Percentiles rank a stretch among this genome's conserved stretches.
phyloP scores from a whole-genome alignment of 2,797 vertebrate species.

The Apogon talboti region DNA sequence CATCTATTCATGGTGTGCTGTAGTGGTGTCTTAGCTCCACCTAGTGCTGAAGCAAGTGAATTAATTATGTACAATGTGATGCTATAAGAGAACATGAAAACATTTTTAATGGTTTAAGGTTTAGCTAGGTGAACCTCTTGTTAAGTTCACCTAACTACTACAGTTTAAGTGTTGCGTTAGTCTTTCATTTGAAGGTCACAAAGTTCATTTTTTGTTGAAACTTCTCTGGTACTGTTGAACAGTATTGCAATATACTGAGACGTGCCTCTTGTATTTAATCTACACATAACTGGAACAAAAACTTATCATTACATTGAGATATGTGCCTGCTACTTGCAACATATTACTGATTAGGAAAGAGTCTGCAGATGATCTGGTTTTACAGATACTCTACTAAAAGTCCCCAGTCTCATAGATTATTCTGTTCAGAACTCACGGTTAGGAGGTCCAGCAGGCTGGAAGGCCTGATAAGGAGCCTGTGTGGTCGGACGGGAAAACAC shows the following conservation, averaged over 20 bases:
- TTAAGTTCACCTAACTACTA: no score
- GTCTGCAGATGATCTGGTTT: neutral
- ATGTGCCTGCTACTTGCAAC: neutral
- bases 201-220: neutral
- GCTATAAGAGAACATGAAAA: neutral
- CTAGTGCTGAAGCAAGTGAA: conserved; percentile 63
- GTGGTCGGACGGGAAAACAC: conserved; percentile 94
- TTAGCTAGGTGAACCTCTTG: no score
- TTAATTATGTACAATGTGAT: conserved; percentile 20
- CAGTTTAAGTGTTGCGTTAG: no score
- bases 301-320: neutral
- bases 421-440: conserved; percentile 86
- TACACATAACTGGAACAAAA: neutral
- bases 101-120: neutral
- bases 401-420: neutral
- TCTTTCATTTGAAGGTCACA: neutral
- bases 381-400: neutral
- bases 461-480: conserved; percentile 89
- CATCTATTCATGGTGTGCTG: neutral
- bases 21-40: conserved; percentile 60
- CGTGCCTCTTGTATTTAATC: neutral
- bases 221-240: neutral
- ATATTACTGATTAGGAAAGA: neutral
- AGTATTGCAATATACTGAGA: neutral
- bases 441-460: conserved; percentile 94